Percentiles rank a stretch among this genome's conserved stretches.
phyloP scores from a whole-genome alignment of 2,113 vertebrate species.

The Gulo gulo region DNA sequence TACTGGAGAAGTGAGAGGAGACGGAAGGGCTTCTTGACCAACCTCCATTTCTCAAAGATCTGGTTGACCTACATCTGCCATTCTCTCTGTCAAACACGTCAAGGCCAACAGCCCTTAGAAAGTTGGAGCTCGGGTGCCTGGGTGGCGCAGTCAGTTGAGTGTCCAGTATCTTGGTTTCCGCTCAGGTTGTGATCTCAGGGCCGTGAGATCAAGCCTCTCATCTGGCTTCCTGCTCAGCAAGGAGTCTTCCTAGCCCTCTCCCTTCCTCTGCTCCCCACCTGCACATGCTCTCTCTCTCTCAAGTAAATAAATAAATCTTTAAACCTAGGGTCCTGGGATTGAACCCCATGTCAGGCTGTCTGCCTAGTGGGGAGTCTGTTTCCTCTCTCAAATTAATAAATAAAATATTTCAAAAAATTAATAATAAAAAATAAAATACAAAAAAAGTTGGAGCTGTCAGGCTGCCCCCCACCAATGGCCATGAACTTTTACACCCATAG shows the following conservation, averaged over 20 bases:
- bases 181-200: neutral
- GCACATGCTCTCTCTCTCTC: too few relatives aligned
- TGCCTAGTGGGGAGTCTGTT: too few relatives aligned
- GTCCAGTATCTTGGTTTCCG: neutral
- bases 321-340: too few relatives aligned
- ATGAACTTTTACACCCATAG: neutral
- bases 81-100: neutral
- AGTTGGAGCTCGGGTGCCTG: neutral
- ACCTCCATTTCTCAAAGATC: neutral
- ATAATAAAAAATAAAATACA: too few relatives aligned
- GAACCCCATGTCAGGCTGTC: too few relatives aligned
- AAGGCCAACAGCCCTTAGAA: neutral
- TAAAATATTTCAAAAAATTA: too few relatives aligned
- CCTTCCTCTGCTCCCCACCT: neutral
- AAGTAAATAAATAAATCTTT: too few relatives aligned
- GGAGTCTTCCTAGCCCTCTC: neutral
- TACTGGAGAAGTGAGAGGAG: neutral
- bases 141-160: neutral
- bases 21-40: neutral
- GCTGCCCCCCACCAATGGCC: too few relatives aligned
- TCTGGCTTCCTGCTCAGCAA: too few relatives aligned
- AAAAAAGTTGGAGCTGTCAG: neutral
- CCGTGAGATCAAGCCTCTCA: neutral
- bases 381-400: too few relatives aligned
- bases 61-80: neutral